Conservation (phyloP, 2,888 invertebrate genomes). For the Raillietiella orientalis region DNA sequence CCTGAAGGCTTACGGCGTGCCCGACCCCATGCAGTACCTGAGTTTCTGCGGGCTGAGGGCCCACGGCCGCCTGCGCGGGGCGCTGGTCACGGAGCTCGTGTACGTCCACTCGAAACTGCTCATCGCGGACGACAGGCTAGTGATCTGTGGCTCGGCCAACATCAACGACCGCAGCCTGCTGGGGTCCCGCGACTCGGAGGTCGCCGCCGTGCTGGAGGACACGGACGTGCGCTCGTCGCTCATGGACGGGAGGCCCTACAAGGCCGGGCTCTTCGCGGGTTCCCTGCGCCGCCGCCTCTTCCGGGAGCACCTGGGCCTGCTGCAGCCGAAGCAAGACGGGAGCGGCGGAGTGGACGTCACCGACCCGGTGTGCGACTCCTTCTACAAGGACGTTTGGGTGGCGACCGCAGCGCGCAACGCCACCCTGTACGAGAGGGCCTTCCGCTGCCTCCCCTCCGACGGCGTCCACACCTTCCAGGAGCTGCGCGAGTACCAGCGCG, state of each 20-base stretch:
- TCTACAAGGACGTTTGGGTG: slow-evolving; percentile 58
- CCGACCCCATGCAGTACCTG: slow-evolving; percentile 51
- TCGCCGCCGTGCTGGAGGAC: slow-evolving; percentile 60
- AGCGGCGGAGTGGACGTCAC: slow-evolving; percentile 21
- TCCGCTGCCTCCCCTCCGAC: slow-evolving; percentile 66
- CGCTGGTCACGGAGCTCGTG: slow-evolving; percentile 60
- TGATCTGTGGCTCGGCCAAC: slow-evolving; percentile 90
- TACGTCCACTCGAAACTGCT: slow-evolving; percentile 92
- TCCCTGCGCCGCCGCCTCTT: slow-evolving; percentile 53
- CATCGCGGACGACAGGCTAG: slow-evolving; percentile 63
- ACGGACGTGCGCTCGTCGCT: slow-evolving; percentile 39
- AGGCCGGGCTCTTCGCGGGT: slow-evolving; percentile 57
- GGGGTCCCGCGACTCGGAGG: slow-evolving; percentile 78
- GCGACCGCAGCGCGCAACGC: slow-evolving; percentile 49
- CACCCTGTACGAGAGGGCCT: slow-evolving; percentile 63
- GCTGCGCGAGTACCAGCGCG: slow-evolving; percentile 38
- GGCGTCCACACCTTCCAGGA: slow-evolving; percentile 37
- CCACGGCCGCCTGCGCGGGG: slow-evolving; percentile 38
- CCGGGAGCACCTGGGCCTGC: slow-evolving; percentile 57
- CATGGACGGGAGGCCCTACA: slow-evolving; percentile 48
- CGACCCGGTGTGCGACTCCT: slow-evolving; percentile 45
- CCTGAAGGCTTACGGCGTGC: slow-evolving; percentile 37
- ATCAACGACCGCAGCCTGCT: slow-evolving; percentile 87
- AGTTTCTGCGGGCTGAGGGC: slow-evolving; percentile 66
- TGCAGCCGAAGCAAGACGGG: slow-evolving; percentile 16